Percentiles rank a stretch among this genome's conserved stretches.
Evolutionary conservation across 2,797 vertebrate species (phyloP).

Genomic region (Peromyscus aztecus): DNA sequence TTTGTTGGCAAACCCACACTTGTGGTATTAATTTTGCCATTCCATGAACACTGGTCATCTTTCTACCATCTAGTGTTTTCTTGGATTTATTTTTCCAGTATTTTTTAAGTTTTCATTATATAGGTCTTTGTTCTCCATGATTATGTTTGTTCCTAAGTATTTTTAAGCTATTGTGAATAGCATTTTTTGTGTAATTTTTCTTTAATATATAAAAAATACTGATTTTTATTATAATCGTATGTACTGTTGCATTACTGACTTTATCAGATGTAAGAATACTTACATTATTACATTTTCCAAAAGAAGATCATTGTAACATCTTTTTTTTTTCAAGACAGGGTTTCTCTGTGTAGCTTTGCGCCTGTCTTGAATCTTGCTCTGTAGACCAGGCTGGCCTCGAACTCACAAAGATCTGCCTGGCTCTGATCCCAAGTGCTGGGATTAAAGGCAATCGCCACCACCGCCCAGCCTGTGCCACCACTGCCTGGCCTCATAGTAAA

Average conservation of each 20-base stretch:
- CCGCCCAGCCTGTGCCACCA: too few species aligned
- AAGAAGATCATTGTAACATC: background rate
- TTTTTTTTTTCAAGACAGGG: too few species aligned
- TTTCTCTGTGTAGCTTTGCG: too few species aligned
- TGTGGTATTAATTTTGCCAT: background rate
- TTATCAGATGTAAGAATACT: background rate
- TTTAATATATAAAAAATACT: background rate
- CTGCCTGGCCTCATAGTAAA: background rate
- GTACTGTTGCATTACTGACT: background rate
- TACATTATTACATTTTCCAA: background rate
- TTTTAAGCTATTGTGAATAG: background rate
- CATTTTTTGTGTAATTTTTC: background rate
- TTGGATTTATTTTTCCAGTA: background rate
- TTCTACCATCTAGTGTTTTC: background rate
- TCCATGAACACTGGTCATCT: background rate
- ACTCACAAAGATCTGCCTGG: too few species aligned
- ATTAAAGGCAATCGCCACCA: too few species aligned
- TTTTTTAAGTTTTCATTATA: background rate
- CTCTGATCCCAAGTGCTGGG: too few species aligned
- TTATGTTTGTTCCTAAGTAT: background rate
- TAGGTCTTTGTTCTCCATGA: background rate
- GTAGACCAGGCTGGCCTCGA: too few species aligned
- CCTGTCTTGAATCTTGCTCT: too few species aligned
- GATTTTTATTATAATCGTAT: background rate
- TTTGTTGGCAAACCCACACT: background rate